phyloP scores from a whole-genome alignment of 2,113 vertebrate genomes.

The Halichoeres trimaculatus region DNA sequence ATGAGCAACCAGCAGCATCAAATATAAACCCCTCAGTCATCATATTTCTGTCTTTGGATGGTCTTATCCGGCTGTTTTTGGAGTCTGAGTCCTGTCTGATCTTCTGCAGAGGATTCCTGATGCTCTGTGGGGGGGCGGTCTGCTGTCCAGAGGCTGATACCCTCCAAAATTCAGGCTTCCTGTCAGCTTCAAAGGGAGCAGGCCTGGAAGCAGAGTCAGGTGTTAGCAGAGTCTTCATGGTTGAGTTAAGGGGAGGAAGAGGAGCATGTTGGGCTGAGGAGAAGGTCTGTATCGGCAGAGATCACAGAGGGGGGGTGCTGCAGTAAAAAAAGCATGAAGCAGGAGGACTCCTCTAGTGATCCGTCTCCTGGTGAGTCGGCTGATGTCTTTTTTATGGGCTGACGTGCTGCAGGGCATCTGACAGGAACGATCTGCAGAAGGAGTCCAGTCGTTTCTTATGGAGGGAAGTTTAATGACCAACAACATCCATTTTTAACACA shows the following conservation, averaged over 20 bases:
- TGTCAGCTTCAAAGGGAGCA: conserved; percentile 47
- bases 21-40: no score
- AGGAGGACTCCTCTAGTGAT: neutral
- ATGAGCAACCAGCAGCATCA: no score
- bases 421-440: neutral
- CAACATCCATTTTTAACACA: no score
- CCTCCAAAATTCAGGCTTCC: conserved; percentile 31
- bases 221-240: conserved; percentile 11
- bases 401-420: neutral
- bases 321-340: neutral
- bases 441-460: neutral
- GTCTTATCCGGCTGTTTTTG: no score
- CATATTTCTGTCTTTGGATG: no score
- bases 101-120: conserved; percentile 8
- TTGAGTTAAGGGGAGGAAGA: conserved; percentile 17
- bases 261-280: conserved; percentile 1
- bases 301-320: neutral
- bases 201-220: conserved; percentile 48
- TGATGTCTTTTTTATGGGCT: conserved; percentile 25
- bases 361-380: neutral
- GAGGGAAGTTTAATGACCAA: no score
- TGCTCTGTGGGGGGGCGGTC: conserved; percentile 18
- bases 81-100: neutral
- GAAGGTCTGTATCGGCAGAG: neutral
- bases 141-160: conserved; percentile 28